Conservation (phyloP, 1,140 invertebrate species). For the Drosophila jambulina region DNA sequence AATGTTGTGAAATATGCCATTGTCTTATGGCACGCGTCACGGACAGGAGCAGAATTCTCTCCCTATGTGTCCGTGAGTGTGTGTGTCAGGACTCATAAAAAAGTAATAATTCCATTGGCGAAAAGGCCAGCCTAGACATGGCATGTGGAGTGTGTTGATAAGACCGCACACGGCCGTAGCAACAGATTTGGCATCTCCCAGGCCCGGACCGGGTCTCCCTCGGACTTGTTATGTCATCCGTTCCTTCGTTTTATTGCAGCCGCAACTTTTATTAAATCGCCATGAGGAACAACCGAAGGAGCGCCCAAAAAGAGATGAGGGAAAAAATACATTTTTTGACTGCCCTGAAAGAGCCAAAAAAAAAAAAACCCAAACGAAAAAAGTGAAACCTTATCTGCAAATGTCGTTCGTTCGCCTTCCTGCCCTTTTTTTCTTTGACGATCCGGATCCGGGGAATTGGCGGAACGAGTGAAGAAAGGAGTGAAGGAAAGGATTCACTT, state of each 20-base stretch:
- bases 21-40: constrained; percentile 67
- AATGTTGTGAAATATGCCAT: constrained; percentile 66
- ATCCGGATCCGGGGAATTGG: constrained; percentile 13
- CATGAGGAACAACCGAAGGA: constrained; percentile 43
- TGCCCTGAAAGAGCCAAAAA: constrained; percentile 9
- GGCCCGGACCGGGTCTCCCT: constrained; percentile 8
- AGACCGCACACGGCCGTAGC: constrained; percentile 54
- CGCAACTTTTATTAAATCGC: constrained; percentile 80
- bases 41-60: constrained; percentile 32
- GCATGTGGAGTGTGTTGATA: constrained; percentile 68
- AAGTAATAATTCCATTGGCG: constrained; percentile 76
- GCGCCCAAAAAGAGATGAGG: constrained; percentile 10
- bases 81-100: constrained; percentile 59
- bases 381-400: constrained; percentile 71
- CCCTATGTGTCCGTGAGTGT: neutral
- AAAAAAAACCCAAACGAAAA: constrained; percentile 8
- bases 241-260: constrained; percentile 71
- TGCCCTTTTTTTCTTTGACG: constrained; percentile 37
- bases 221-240: constrained; percentile 48
- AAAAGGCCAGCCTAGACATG: constrained; percentile 42
- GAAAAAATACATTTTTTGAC: constrained; percentile 36
- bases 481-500: constrained; percentile 64
- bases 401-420: constrained; percentile 71
- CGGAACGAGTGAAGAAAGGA: constrained; percentile 7
- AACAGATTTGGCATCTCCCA: constrained; percentile 64